Conservation (phyloP, 2,888 invertebrate species). For the Epinotia brunnichana region DNA sequence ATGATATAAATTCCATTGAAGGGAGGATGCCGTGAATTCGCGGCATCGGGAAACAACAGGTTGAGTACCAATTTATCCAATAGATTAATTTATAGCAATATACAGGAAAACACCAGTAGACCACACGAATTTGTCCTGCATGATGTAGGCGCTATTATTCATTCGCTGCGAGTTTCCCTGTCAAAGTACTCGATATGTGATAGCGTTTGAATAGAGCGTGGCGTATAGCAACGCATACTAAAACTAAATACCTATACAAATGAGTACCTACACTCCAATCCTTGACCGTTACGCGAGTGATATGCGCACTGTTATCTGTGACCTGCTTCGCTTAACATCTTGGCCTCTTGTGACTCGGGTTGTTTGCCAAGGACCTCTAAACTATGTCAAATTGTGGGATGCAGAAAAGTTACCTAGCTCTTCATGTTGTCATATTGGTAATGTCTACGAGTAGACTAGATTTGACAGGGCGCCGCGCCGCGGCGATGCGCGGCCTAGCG, state of each 20-base stretch:
- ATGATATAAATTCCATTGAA: no score
- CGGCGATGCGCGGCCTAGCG: no score
- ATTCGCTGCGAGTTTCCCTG: slow-evolving; percentile 17
- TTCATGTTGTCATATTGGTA: no score
- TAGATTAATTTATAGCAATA: background rate
- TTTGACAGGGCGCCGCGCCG: no score
- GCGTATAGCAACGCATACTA: slow-evolving; percentile 12
- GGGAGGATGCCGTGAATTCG: no score
- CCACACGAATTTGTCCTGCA: slow-evolving; percentile 3
- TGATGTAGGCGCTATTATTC: slow-evolving; percentile 13
- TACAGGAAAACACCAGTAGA: background rate
- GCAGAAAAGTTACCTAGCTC: background rate
- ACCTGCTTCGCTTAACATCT: slow-evolving; percentile 10
- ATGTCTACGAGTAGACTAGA: no score
- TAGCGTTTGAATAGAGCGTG: slow-evolving; percentile 12
- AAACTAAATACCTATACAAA: background rate
- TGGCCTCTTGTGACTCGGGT: slow-evolving; percentile 1
- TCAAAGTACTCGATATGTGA: slow-evolving; percentile 14
- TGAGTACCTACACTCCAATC: background rate
- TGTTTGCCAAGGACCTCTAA: slow-evolving; percentile 4
- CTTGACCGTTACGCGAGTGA: slow-evolving; percentile 19
- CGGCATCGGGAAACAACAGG: no score
- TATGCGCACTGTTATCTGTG: slow-evolving; percentile 20
- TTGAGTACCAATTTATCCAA: background rate
- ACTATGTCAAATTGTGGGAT: background rate